Evolutionary conservation across 2,888 invertebrate species (phyloP).

Genomic region (Drosophila quasianomalipes): DNA sequence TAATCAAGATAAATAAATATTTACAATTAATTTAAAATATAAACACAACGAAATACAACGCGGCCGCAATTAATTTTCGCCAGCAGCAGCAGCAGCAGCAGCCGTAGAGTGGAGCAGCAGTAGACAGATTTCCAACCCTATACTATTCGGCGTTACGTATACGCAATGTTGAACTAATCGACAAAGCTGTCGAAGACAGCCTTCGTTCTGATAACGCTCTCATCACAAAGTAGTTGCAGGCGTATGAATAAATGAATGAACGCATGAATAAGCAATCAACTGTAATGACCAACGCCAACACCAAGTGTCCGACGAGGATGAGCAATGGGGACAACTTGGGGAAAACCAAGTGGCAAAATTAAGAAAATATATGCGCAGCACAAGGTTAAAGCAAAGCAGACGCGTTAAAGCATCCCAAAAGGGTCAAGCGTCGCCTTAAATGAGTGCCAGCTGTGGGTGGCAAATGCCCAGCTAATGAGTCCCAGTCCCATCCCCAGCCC

Average conservation of each 20-base stretch:
- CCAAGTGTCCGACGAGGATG: constrained; percentile 18
- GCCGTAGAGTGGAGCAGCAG: background rate
- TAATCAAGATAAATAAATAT: constrained; percentile 81
- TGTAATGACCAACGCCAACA: constrained; percentile 62
- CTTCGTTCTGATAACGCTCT: constrained; percentile 46
- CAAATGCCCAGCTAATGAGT: constrained; percentile 67
- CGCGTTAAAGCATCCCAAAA: constrained; percentile 32
- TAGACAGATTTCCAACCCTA: background rate
- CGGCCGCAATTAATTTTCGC: constrained; percentile 74
- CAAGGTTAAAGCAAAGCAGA: constrained; percentile 50
- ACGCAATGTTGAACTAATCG: constrained; percentile 30
- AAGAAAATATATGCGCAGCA: constrained; percentile 61
- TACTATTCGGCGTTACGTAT: constrained; percentile 25
- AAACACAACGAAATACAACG: constrained; percentile 65
- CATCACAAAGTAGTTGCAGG: constrained; percentile 44
- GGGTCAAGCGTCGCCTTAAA: constrained; percentile 49
- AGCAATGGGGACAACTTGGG: background rate
- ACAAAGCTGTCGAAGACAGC: constrained; percentile 19
- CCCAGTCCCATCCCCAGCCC: constrained; percentile 11
- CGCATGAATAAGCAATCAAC: constrained; percentile 80
- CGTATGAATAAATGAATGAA: constrained; percentile 79
- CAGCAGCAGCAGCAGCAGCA: background rate
- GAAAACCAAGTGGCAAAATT: constrained; percentile 35
- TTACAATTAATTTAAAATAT: constrained; percentile 82
- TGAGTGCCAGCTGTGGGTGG: constrained; percentile 17